These are phyloP conservation scores for Ptiloglossa arizonensis DNA, from an alignment of 1,140 invertebrate genomes.

Conservation along the genomic window DNA sequence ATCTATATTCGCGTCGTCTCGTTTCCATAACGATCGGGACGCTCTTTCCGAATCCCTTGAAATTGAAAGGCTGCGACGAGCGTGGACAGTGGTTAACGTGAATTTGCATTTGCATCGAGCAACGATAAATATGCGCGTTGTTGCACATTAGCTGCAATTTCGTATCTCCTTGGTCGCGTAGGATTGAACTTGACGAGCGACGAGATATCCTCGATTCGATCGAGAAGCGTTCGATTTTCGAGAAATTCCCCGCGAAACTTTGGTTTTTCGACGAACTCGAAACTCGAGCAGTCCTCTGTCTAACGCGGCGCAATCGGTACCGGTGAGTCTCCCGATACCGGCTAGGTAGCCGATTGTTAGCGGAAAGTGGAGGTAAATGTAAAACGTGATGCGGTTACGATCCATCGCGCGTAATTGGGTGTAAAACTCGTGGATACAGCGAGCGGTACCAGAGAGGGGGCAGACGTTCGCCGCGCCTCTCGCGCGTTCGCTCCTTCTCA, in stretches of 20 bases:
- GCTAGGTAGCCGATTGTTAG: conserved; percentile 51
- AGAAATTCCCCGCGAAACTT: no score
- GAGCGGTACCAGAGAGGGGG: background rate
- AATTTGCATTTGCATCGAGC: no score
- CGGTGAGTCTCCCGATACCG: conserved; percentile 42
- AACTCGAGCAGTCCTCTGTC: conserved; percentile 35
- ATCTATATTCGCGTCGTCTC: conserved; percentile 27
- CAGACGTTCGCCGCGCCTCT: background rate
- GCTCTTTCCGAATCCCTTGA: conserved; percentile 22
- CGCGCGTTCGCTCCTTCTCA: background rate
- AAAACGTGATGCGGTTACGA: conserved; percentile 70
- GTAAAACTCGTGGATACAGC: conserved; percentile 30
- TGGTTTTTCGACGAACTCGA: background rate
- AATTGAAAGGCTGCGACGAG: conserved; percentile 40
- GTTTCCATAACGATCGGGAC: conserved; percentile 27
- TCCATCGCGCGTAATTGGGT: conserved; percentile 64
- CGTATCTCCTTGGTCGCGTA: no score
- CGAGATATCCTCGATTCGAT: no score
- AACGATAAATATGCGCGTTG: no score
- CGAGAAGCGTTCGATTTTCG: no score
- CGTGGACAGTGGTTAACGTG: no score
- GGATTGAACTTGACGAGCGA: no score
- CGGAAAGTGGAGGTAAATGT: conserved; percentile 69
- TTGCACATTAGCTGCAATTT: no score
- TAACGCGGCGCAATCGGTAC: conserved; percentile 51